Percentiles rank a stretch among this genome's conserved stretches.
Conservation (phyloP, 2,113 vertebrate species). For the Trogon surrucura region DNA sequence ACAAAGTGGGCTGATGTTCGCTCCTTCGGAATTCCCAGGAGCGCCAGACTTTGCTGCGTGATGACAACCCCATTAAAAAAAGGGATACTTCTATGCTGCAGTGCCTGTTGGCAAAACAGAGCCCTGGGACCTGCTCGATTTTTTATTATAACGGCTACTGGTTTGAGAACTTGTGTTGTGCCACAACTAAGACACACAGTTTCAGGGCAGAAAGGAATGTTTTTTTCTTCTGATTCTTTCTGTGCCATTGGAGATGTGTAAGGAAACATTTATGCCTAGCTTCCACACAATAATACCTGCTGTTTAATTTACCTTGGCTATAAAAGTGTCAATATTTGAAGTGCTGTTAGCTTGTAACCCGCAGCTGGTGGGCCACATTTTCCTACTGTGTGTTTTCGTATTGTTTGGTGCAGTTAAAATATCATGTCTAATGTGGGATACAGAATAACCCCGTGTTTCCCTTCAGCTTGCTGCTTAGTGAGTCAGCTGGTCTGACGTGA, state of each 20-base stretch:
- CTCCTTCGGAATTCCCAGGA: neutral
- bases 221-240: neutral
- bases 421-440: neutral
- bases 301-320: slow-evolving; percentile 14
- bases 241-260: neutral
- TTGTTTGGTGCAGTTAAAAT: neutral
- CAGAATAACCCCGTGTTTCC: neutral
- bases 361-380: neutral
- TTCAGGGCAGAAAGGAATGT: neutral
- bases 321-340: neutral
- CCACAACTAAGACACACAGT: fast-evolving
- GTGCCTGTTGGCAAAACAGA: neutral
- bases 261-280: neutral
- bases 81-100: neutral
- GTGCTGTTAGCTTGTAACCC: neutral
- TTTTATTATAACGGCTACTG: neutral
- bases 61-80: neutral
- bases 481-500: neutral
- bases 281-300: neutral
- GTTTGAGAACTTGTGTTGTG: neutral
- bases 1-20: neutral
- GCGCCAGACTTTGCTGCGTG: neutral
- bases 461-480: neutral
- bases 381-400: neutral
- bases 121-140: neutral